Evolutionary conservation across 1,140 invertebrate genomes (phyloP), one percentile per base, ranked within the genome.

Genomic region (Aphaenogaster ashmeadi): DNA sequence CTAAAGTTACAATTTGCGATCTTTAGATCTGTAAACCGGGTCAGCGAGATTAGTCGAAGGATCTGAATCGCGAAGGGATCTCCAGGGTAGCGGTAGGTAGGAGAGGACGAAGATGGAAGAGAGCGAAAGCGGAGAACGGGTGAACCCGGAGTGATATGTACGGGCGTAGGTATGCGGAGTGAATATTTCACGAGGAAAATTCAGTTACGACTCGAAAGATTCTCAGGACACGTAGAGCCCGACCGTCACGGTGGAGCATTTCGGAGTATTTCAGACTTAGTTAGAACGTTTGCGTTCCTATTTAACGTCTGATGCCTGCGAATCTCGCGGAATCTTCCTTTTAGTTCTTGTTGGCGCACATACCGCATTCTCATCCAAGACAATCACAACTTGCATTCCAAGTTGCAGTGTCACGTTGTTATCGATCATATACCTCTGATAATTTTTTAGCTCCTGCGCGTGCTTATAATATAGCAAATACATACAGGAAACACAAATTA

Each of bases 161-260:
- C 92, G 92, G 91, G 91, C 90, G 91, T 91, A 92, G 90, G 91
- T 93, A 95, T 94, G 94, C 93, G 91, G 92, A 92, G 93, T 95
- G 94, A 95, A 95, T 95, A 95, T 95, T 95, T 95, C 93, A 95
- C 92, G 93, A 94, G 94, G 93, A 93, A 94, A 95, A 95, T 95
- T 95, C 93, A 95, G 94, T 95, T 95, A 95, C 92, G 91, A 92
- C 91, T 93, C 90, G 88, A 94, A 69, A 93, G 93, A 95, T 94
- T 94, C 93, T 92, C 93, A 92, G 93, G 93, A 94, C 94, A 95
- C 94, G 93, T 94, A 94, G 91, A 87, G 88, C 91, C 90, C 91
- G 89, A 86, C 84, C 93, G 90, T 89, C 86, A 91, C 88, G 83
- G 86, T 85, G 89, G 90, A 92, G 91, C 92, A 93, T 93, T 92